Percentiles rank a stretch among this genome's conserved stretches.
Conservation (phyloP, 2,113 vertebrate genomes). For the Equus quagga region DNA sequence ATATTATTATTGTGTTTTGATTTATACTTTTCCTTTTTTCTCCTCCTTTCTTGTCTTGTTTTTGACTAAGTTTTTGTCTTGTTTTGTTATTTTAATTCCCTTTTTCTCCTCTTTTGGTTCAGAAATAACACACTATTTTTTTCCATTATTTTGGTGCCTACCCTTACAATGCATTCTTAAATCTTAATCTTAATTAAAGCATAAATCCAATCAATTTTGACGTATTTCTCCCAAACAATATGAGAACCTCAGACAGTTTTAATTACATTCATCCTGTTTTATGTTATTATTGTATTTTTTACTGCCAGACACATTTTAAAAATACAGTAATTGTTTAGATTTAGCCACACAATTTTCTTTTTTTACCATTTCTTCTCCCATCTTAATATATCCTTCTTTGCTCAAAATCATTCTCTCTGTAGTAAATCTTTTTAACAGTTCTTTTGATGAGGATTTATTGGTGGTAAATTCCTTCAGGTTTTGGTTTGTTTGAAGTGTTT, state of each 20-base stretch:
- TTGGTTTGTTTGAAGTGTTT: neutral
- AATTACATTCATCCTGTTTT: neutral
- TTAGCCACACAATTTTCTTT: neutral
- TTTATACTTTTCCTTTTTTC: neutral
- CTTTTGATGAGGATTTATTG: neutral
- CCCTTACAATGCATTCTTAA: neutral
- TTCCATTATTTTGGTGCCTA: neutral
- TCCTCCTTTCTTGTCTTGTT: neutral
- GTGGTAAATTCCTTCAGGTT: neutral
- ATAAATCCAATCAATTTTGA: neutral
- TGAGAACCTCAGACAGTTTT: neutral
- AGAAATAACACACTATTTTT: neutral
- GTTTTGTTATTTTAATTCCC: neutral
- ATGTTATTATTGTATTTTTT: neutral
- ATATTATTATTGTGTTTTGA: neutral
- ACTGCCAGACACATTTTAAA: neutral
- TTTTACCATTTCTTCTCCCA: neutral
- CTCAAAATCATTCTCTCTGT: neutral
- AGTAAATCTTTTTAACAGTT: neutral
- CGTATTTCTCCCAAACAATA: neutral
- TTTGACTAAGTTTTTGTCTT: neutral
- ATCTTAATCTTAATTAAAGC: neutral
- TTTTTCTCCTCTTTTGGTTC: neutral
- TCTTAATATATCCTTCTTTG: neutral
- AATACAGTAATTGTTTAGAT: neutral